Conservation (phyloP, 2,113 vertebrate genomes). For the Drymodes brunneopygia region DNA sequence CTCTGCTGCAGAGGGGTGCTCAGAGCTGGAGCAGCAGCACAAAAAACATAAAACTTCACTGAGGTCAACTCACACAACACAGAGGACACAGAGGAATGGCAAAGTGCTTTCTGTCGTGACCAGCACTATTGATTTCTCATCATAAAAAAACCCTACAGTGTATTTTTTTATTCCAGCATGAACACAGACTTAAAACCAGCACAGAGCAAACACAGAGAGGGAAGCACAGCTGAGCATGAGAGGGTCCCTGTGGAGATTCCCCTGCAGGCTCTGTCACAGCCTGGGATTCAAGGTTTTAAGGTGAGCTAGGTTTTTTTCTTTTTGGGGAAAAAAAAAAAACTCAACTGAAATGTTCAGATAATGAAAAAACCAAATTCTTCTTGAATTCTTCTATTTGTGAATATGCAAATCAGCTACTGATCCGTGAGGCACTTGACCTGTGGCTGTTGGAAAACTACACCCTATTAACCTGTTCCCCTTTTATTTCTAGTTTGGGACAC, state of each 20-base stretch:
- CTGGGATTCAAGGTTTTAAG: background rate
- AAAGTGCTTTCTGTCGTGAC: background rate
- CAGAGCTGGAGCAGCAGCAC: background rate
- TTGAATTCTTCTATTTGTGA: constrained; percentile 21
- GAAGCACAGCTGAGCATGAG: background rate
- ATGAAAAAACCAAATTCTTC: background rate
- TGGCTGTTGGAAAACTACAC: background rate
- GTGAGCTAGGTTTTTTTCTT: background rate
- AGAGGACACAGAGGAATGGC: background rate
- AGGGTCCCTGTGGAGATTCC: background rate
- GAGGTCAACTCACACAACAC: background rate
- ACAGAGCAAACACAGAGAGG: background rate
- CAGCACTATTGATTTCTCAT: background rate
- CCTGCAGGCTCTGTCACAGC: background rate
- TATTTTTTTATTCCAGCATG: background rate
- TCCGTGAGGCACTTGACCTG: fast-evolving
- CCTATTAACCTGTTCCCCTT: background rate
- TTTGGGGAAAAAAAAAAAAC: fast-evolving
- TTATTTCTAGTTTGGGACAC: background rate
- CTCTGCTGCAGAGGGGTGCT: background rate
- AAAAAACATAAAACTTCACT: background rate
- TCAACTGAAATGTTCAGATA: background rate
- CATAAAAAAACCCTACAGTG: fast-evolving
- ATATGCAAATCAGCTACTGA: background rate
- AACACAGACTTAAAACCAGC: background rate